Percentiles rank a stretch among this genome's conserved stretches.
phyloP scores from a whole-genome alignment of 2,797 vertebrate species.

The Siniperca obscura region DNA sequence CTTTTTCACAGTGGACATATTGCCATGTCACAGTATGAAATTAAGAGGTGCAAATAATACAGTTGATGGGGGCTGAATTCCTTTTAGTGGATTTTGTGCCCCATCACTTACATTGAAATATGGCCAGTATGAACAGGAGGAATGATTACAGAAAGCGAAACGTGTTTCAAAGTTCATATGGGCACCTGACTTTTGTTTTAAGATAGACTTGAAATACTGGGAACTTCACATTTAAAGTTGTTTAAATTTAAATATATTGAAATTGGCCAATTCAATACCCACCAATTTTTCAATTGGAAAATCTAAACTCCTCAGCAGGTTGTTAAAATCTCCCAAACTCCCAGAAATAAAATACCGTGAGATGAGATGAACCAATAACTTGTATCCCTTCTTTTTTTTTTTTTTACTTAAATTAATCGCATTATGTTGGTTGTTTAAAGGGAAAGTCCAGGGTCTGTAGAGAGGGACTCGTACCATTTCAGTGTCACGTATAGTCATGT shows the following conservation, averaged over 20 bases:
- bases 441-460: not conserved
- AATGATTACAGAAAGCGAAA: not conserved
- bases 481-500: not conserved
- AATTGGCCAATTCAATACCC: not conserved
- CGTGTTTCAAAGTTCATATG: not conserved
- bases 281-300: not conserved
- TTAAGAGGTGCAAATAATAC: no score
- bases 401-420: not conserved
- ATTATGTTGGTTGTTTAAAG: constrained; percentile 7
- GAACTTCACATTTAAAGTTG: not conserved
- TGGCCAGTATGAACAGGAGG: not conserved
- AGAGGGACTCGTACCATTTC: not conserved
- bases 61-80: not conserved
- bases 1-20: not conserved
- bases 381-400: not conserved
- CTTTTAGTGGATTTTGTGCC: not conserved
- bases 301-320: not conserved
- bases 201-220: not conserved
- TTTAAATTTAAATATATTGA: not conserved
- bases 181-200: not conserved
- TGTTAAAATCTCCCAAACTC: not conserved
- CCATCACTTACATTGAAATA: not conserved
- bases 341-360: no score
- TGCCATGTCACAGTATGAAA: not conserved
- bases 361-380: not conserved